These are phyloP conservation scores for Paedocypris sp. DNA, from an alignment of 2,113 vertebrate genomes.

Conservation along the genomic window DNA sequence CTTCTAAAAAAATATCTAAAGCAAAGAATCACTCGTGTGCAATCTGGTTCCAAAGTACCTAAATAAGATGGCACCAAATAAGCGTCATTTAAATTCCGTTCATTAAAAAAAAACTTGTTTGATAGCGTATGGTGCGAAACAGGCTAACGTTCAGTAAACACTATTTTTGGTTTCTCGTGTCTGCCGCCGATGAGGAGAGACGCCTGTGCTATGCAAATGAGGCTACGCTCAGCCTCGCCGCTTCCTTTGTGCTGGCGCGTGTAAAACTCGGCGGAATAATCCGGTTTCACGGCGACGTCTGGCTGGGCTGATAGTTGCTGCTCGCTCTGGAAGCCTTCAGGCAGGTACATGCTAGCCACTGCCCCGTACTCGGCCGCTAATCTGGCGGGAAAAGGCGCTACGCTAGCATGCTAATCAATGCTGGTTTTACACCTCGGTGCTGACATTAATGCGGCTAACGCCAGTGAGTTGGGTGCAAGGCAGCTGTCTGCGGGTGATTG, in stretches of 20 bases:
- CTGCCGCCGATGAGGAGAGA: conserved; percentile 34
- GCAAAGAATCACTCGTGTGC: too few relatives aligned
- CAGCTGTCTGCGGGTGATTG: conserved; percentile 38
- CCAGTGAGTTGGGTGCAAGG: conserved; percentile 15
- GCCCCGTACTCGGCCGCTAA: conserved; percentile 55
- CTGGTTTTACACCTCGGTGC: conserved; percentile 50
- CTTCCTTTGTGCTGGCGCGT: conserved; percentile 36
- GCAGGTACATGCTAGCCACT: conserved; percentile 50
- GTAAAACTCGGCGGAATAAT: conserved; percentile 60
- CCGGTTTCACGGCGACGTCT: conserved; percentile 61
- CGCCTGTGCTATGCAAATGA: conserved; percentile 14
- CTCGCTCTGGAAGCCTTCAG: conserved; percentile 53
- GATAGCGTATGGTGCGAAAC: too few relatives aligned
- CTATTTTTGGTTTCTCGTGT: conserved; percentile 47
- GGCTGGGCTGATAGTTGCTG: conserved; percentile 62
- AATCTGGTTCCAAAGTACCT: too few relatives aligned
- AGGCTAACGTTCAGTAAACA: too few relatives aligned
- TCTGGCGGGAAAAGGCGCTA: conserved; percentile 51
- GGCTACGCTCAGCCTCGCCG: background rate
- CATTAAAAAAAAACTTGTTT: too few relatives aligned
- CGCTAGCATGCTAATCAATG: conserved; percentile 49
- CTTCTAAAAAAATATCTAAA: too few relatives aligned
- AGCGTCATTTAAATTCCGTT: too few relatives aligned
- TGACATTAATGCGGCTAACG: conserved; percentile 46
- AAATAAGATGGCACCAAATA: too few relatives aligned